These are phyloP conservation scores for Myotis planiceps DNA, from an alignment of 2,797 vertebrate species.

Conservation along the genomic window DNA sequence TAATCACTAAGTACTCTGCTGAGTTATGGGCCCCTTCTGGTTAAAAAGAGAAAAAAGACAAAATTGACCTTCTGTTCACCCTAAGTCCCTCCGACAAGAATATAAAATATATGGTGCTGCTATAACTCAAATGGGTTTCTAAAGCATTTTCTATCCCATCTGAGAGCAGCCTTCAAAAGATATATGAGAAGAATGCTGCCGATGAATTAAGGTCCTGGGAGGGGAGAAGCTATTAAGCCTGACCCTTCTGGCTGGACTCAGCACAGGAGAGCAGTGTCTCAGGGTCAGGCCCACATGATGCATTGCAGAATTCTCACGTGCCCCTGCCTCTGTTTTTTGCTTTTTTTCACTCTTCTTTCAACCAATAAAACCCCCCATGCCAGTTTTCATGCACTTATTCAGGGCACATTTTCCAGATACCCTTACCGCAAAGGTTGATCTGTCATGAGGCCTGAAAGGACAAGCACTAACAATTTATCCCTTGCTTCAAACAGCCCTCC, in stretches of 20 bases:
- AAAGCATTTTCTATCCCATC: neutral
- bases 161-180: neutral
- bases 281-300: neutral
- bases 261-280: neutral
- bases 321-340: neutral
- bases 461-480: neutral
- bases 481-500: neutral
- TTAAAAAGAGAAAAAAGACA: neutral
- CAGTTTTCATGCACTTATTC: neutral
- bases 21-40: neutral
- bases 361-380: neutral
- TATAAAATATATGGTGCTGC: slow-evolving; percentile 1
- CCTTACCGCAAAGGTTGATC: neutral
- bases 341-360: neutral
- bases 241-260: neutral
- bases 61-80: neutral
- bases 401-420: neutral
- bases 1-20: neutral
- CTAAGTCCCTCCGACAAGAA: slow-evolving; percentile 1
- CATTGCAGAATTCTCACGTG: neutral
- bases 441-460: neutral
- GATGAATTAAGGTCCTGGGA: neutral
- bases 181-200: neutral
- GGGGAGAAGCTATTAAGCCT: neutral
- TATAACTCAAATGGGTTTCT: slow-evolving; percentile 19